A percentile compares a stretch with the other conserved stretches of the same genome.
Conservation (phyloP, 2,113 vertebrate species). For the Probosciger aterrimus region DNA sequence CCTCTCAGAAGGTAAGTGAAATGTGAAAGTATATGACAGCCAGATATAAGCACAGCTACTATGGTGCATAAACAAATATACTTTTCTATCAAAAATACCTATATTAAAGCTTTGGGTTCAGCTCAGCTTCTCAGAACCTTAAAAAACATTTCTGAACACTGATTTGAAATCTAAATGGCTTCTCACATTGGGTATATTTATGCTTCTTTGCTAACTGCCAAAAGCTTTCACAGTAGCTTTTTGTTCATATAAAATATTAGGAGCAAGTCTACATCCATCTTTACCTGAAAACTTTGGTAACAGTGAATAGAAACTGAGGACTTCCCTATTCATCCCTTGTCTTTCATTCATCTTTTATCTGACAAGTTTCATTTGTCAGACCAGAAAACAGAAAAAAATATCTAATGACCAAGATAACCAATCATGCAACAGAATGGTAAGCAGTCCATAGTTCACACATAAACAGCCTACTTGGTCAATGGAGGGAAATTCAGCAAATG, state of each 20-base stretch:
- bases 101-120: neutral
- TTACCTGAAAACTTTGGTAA: neutral
- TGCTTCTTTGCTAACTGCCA: neutral
- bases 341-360: neutral
- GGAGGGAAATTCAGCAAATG: neutral
- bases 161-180: neutral
- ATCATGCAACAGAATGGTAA: neutral
- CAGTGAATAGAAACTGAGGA: neutral
- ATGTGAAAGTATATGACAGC: constrained; percentile 2
- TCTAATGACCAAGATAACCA: neutral
- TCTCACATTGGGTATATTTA: neutral
- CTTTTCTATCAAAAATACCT: neutral
- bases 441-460: neutral
- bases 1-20: constrained; percentile 22
- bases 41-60: neutral
- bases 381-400: neutral
- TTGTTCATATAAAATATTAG: neutral
- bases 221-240: neutral
- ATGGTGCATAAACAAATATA: neutral
- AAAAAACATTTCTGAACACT: neutral
- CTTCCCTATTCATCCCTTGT: neutral
- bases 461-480: neutral
- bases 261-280: neutral
- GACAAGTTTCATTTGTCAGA: neutral
- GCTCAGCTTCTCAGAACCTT: neutral